A percentile compares a stretch with the other conserved stretches of the same genome.
Evolutionary conservation across 1,140 invertebrate species (phyloP).

Genomic region (Popillia japonica): DNA sequence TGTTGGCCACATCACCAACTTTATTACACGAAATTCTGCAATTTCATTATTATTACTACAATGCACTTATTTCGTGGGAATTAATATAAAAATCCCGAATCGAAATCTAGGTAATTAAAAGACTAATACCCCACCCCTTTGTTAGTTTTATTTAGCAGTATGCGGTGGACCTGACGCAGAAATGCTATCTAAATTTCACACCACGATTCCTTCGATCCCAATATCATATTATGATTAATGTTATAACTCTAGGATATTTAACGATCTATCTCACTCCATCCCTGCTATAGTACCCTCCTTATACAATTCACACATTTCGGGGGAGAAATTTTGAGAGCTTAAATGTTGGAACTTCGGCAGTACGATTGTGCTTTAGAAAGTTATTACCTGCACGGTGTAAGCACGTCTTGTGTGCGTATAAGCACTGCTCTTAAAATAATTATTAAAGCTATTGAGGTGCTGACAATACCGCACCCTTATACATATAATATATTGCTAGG

Average conservation of each 20-base stretch:
- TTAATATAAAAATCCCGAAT: too few relatives aligned
- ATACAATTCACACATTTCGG: neutral
- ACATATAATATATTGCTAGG: neutral
- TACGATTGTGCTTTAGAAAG: neutral
- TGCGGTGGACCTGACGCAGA: too few relatives aligned
- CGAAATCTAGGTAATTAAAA: too few relatives aligned
- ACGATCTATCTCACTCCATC: neutral
- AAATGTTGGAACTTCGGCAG: neutral
- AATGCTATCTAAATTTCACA: neutral
- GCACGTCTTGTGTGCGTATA: neutral
- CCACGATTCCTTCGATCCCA: neutral
- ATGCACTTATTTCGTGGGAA: too few relatives aligned
- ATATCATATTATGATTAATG: neutral
- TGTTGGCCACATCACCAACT: too few relatives aligned
- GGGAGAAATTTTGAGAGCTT: neutral
- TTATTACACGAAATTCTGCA: too few relatives aligned
- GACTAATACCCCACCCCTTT: too few relatives aligned
- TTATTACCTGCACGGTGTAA: neutral
- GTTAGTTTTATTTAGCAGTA: too few relatives aligned
- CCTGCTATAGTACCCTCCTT: too few relatives aligned
- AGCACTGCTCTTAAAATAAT: constrained; percentile 2
- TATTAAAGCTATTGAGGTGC: constrained; percentile 7
- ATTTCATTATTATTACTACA: too few relatives aligned
- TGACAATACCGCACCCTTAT: neutral
- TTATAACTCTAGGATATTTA: neutral